Conservation (phyloP, 2,888 invertebrate species). For the Latrodectus elegans region DNA sequence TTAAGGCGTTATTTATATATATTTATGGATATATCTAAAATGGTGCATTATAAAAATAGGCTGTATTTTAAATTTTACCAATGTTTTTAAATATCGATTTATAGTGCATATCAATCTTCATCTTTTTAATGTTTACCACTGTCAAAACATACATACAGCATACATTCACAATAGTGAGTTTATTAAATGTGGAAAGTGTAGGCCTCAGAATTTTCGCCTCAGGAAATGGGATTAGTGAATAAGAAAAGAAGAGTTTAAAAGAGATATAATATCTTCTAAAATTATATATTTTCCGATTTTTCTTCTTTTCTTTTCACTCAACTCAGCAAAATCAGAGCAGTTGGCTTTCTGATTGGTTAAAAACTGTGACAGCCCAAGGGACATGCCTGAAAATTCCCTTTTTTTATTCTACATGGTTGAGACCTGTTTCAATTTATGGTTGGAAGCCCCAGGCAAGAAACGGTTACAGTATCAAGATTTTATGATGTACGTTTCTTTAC, state of each 20-base stretch:
- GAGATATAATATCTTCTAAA: constrained; percentile 9
- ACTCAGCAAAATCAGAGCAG: neutral
- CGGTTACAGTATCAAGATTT: constrained; percentile 43
- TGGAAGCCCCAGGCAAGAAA: constrained; percentile 44
- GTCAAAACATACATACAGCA: too few species aligned
- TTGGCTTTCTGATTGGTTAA: constrained; percentile 37
- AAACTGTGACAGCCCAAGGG: constrained; percentile 37
- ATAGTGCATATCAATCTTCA: too few species aligned
- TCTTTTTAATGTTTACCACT: too few species aligned
- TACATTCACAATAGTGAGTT: too few species aligned
- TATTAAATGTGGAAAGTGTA: neutral
- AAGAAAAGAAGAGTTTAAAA: constrained; percentile 17
- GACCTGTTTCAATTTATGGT: constrained; percentile 47
- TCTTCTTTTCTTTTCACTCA: constrained; percentile 6
- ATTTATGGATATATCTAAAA: too few species aligned
- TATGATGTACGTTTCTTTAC: too few species aligned
- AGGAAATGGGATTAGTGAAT: neutral
- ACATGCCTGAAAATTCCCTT: constrained; percentile 9
- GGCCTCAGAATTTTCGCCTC: too few species aligned
- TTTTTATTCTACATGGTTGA: neutral
- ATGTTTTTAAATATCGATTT: too few species aligned
- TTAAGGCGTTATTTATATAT: too few species aligned
- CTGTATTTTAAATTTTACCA: too few species aligned
- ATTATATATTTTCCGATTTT: constrained; percentile 7
- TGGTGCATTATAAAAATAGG: too few species aligned